These are phyloP conservation scores for Chauna torquata DNA, from an alignment of 2,113 vertebrate genomes.

Conservation along the genomic window DNA sequence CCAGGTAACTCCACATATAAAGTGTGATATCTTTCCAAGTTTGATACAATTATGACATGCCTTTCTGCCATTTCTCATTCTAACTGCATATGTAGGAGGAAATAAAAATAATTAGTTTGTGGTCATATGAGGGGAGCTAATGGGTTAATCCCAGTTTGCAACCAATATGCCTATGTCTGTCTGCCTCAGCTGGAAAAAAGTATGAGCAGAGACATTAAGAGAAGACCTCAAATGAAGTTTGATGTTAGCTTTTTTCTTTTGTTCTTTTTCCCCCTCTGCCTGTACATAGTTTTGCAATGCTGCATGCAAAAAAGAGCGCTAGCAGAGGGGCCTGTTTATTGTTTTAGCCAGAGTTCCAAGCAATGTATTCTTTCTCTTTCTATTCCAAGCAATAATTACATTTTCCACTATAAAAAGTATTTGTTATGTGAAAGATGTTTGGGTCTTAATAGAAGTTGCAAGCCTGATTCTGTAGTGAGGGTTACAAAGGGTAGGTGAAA, in stretches of 20 bases:
- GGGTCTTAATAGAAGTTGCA: not conserved
- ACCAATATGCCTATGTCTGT: not conserved
- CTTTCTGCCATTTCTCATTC: not conserved
- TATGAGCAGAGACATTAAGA: not conserved
- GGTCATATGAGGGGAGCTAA: not conserved
- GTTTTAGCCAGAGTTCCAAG: not conserved
- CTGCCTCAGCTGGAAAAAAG: not conserved
- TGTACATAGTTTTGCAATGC: not conserved
- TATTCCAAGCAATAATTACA: not conserved
- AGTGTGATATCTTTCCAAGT: not conserved
- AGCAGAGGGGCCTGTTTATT: slow-evolving; percentile 1
- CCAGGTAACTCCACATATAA: not conserved
- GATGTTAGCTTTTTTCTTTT: not conserved
- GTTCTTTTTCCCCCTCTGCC: not conserved
- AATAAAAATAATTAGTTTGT: not conserved
- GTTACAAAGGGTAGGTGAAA: not conserved
- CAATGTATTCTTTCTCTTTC: not conserved
- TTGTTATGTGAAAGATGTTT: not conserved
- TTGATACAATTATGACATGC: not conserved
- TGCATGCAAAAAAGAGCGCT: not conserved
- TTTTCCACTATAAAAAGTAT: not conserved
- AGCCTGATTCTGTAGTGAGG: not conserved
- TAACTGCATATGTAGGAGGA: not conserved
- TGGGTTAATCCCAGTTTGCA: not conserved
- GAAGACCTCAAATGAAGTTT: not conserved